Evolutionary conservation across 2,113 vertebrate species (phyloP), one percentile per base, ranked within the genome.

Genomic region (Nematolebias whitei): DNA sequence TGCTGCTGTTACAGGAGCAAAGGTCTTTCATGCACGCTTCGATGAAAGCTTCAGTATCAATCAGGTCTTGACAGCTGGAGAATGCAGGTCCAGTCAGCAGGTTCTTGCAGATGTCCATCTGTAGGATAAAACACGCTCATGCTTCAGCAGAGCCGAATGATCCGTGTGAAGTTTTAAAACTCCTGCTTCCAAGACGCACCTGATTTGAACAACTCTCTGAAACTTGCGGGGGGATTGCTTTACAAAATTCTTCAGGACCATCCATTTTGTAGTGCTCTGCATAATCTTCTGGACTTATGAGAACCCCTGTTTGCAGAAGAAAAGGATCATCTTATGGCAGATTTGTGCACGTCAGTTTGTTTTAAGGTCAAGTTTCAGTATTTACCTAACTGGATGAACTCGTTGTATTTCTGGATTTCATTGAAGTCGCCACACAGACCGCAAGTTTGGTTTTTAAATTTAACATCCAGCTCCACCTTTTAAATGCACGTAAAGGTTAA

Each of bases 21-120:
- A 90, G 77, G 87, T 99, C 96, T 26, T 80, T 78, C 79, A 71
- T 16, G 64, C 97, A 99, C 29, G 94, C 94, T 9, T 82, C 41
- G 63, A 96, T 81, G 61, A 96, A 98, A n/a, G 35, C 75, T 15
- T 91, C 78, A 18, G 85, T 71, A 8, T 93, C 82, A n/a, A 98
- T 66, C 19, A 89, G 91, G 0, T 55, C 49, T 41, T 43, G 68
- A 69, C 97, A 99, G 68, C 84, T 92, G 7, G 18, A 9, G 59
- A 98, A 96, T 10, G 91, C 92, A 1, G 65, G 0, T 8, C 73
- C 82, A 1, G 35, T 77, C 76, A 98, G 89, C 56, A 95, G 29
- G 1, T 32, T 9, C 67, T 89, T 20, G 16, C 96, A 99, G 4
- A 71, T 0, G 1, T 51, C 12, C 16, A 0, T 73, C 89, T 93